These are phyloP conservation scores for Sarotherodon lohbergeri DNA, from an alignment of 2,113 vertebrate genomes.

Conservation along the genomic window DNA sequence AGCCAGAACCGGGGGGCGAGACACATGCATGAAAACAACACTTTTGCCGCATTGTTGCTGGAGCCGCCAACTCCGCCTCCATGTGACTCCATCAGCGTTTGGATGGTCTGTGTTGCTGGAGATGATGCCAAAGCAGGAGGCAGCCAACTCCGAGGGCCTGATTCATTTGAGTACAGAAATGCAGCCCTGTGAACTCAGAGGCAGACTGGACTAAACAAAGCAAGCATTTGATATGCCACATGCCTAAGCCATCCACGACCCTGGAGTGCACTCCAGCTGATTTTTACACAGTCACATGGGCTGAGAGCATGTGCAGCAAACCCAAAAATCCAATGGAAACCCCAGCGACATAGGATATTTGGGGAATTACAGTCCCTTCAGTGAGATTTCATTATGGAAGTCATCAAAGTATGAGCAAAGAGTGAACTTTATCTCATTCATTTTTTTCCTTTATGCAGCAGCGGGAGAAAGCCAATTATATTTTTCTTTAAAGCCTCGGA, in stretches of 20 bases:
- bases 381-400: neutral
- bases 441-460: neutral
- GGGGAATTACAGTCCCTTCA: neutral
- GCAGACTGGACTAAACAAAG: neutral
- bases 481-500: neutral
- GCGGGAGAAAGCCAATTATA: neutral
- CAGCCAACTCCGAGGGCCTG: slow-evolving; percentile 28
- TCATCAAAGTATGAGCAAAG: neutral
- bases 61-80: slow-evolving; percentile 6
- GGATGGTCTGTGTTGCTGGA: slow-evolving; percentile 1
- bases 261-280: neutral
- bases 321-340: neutral
- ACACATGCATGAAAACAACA: slow-evolving; percentile 9
- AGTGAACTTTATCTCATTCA: neutral
- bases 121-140: neutral
- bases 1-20: slow-evolving; percentile 8
- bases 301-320: neutral
- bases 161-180: neutral
- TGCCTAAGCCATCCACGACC: neutral
- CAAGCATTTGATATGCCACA: neutral
- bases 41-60: neutral
- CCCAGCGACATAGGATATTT: neutral
- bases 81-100: slow-evolving; percentile 23
- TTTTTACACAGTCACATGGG: neutral
- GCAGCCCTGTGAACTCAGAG: neutral